A percentile compares a stretch with the other conserved stretches of the same genome.
phyloP scores from a whole-genome alignment of 1,140 invertebrate species.

The Diachasma alloeum region DNA sequence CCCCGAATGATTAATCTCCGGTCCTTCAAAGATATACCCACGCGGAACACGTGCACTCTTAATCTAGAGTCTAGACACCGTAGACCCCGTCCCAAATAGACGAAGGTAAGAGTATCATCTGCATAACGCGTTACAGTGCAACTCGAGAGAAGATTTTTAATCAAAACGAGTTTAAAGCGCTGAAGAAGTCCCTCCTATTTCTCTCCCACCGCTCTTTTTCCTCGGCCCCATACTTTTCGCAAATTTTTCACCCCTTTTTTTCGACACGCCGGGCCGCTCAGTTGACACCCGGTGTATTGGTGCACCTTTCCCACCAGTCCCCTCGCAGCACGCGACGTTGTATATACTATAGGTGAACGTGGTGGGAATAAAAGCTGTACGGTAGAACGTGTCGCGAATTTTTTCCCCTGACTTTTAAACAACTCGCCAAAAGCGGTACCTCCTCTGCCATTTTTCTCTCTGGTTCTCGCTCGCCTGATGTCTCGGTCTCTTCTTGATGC shows the following conservation, averaged over 20 bases:
- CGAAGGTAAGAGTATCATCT: not conserved
- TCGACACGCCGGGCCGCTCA: not conserved
- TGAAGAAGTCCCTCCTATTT: not conserved
- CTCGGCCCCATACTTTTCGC: not conserved
- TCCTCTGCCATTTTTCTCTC: not conserved
- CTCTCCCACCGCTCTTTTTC: not conserved
- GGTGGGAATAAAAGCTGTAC: constrained; percentile 20
- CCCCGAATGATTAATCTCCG: not conserved
- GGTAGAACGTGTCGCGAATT: constrained; percentile 19
- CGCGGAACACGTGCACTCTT: not conserved
- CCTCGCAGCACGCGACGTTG: not conserved
- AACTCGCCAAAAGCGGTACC: constrained; percentile 16
- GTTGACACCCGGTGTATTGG: constrained; percentile 23
- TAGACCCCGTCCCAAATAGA: not conserved
- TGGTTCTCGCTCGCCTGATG: not conserved
- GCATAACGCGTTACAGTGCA: not conserved
- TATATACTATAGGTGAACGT: constrained; percentile 17
- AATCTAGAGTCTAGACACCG: not conserved
- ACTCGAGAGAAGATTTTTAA: not conserved
- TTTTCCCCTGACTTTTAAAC: constrained; percentile 20
- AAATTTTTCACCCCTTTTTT: not conserved
- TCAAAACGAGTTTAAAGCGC: not conserved
- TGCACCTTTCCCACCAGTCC: not conserved
- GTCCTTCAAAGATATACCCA: not conserved
- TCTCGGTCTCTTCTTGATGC: not conserved